Base-by-base conservation (phyloP, 2,797 vertebrate genomes). In the Percopsis omiscomaycus region DNA sequence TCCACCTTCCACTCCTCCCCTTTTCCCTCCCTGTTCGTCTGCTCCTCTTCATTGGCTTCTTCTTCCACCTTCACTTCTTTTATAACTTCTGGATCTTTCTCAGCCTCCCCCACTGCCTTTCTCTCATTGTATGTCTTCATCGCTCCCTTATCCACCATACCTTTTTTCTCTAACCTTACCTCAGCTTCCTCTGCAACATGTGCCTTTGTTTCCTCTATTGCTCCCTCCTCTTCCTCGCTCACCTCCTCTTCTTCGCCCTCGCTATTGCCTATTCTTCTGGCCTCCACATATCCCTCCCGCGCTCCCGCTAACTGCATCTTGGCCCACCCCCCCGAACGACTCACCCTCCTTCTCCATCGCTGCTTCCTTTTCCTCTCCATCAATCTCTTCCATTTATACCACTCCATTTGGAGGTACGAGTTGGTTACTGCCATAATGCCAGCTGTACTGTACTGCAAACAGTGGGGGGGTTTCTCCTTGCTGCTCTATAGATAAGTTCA, bases 351-450 rank as follows among this genome's bases (percentile, higher is more conserved):
- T 8, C 51, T 59, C 62, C 32, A 64, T 29, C 30, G 49, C 11
- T 30, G 75, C 47, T 49, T 68, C 22, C 72, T 75, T 3, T 51
- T 71, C 14, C 62, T 63, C 51, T 73, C 67, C 57, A 73, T 73
- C 49, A 55, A 10, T 22, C 9, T 55, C 46, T 56, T 74, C 61
- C 55, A 75, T 51, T 82, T 70, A 1, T 63, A 30, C 71, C 63
- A 77, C 3, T 65, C 59, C 10, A 65, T 66, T 53, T 64, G 56
- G 5, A 12, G 2, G 12, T 42, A 61, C 2, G 15, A 58, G 61
- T 65, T 44, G 63, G 16, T 64, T 2, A 74, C 42, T 28, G 69
- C 82, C 84, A 86, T 80, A 5, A 37, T 64, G 10, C 53, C 47
- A 4, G 28, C 1, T 68, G 15, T 46, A 28, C 52, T 12, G 16